Conservation (phyloP, 1,140 invertebrate genomes). For the Zaprionus camerounensis region DNA sequence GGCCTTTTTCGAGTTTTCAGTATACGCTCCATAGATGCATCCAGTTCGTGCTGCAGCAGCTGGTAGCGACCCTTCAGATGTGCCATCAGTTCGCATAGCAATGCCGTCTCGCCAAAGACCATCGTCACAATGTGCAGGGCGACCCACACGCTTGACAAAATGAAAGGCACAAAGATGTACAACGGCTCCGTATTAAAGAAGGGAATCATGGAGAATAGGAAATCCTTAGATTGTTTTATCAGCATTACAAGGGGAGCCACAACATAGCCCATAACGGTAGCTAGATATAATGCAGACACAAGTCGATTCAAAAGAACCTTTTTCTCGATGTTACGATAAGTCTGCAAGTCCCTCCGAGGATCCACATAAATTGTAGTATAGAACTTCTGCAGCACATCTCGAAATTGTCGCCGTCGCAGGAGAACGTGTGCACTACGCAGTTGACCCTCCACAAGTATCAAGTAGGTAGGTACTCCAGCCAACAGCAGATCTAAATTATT, state of each 20-base stretch:
- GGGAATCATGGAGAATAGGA: constrained; percentile 66
- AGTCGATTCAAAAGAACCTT: constrained; percentile 48
- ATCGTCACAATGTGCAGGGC: constrained; percentile 61
- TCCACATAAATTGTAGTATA: constrained; percentile 71
- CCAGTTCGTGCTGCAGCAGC: constrained; percentile 54
- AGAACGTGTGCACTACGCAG: constrained; percentile 50
- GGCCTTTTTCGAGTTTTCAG: constrained; percentile 15
- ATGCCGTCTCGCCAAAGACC: constrained; percentile 63
- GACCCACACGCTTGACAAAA: constrained; percentile 66
- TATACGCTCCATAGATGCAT: constrained; percentile 28
- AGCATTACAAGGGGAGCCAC: constrained; percentile 46
- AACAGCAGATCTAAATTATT: constrained; percentile 61
- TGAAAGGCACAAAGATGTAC: constrained; percentile 54
- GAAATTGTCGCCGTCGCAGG: constrained; percentile 29
- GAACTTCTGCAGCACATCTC: constrained; percentile 55
- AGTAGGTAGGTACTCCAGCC: constrained; percentile 69
- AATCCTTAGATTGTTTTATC: constrained; percentile 35
- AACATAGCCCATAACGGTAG: constrained; percentile 49
- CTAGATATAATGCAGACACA: constrained; percentile 57
- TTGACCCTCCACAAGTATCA: constrained; percentile 70
- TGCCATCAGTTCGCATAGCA: constrained; percentile 60
- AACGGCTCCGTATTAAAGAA: constrained; percentile 49
- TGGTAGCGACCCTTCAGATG: constrained; percentile 69
- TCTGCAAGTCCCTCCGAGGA: constrained; percentile 25
- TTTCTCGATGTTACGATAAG: constrained; percentile 35